Evolutionary conservation across 2,113 vertebrate species (phyloP).

Genomic region (Fulica atra): DNA sequence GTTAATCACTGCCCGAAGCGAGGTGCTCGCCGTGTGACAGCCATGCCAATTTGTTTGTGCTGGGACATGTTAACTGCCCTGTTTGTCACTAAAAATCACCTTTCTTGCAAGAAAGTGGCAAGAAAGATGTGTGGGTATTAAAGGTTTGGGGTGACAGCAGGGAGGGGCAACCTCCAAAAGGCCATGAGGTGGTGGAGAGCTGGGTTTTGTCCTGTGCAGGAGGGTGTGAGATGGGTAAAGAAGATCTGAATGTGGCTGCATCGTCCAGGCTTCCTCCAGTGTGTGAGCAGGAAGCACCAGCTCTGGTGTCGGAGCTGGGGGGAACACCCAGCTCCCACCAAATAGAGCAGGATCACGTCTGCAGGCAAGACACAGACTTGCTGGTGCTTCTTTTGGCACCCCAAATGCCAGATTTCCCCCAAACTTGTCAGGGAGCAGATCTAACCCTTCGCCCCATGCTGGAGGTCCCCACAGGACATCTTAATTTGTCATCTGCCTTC

Average conservation of each 20-base stretch:
- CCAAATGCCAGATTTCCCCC: neutral
- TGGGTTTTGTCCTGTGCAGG: neutral
- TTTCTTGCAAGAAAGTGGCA: neutral
- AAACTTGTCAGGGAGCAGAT: neutral
- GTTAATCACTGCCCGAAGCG: fast-evolving
- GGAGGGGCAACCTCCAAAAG: neutral
- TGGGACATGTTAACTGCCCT: neutral
- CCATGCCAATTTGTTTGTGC: fast-evolving
- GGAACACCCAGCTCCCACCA: neutral
- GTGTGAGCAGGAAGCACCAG: neutral
- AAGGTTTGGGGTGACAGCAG: neutral
- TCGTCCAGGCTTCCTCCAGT: neutral
- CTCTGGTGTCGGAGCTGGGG: neutral
- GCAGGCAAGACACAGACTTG: neutral
- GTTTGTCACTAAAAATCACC: neutral
- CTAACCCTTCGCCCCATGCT: fast-evolving
- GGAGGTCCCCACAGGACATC: neutral
- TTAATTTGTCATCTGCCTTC: neutral
- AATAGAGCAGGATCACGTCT: fast-evolving
- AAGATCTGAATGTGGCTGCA: too few relatives aligned
- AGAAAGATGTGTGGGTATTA: fast-evolving
- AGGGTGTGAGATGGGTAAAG: neutral
- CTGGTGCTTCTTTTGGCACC: neutral
- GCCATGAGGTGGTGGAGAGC: neutral
- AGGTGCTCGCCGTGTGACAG: neutral